Base-by-base conservation (phyloP, 2,888 invertebrate genomes). In the Leucophenga montana region DNA sequence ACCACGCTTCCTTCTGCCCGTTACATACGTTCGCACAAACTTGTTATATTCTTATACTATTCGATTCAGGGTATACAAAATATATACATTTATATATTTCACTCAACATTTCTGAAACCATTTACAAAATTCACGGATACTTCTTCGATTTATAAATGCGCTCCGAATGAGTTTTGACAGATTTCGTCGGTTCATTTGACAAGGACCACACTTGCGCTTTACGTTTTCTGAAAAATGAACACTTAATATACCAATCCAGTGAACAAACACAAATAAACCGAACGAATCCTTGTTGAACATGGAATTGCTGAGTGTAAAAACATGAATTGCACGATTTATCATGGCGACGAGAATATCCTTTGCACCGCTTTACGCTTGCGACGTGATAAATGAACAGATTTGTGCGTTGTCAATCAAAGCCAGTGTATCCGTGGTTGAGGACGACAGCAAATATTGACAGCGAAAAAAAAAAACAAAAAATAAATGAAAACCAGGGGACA, bases 351-450 rank as follows among this genome's bases (percentile, higher is more conserved):
- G 64, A 69, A 66, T 70, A 66, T 69, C 39, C 56, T 18, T 44
- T 66, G 14, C 18, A 27, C n/a, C 8, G 27, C 46, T 56, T 5
- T 39, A 39, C 11, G 50, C 9, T 50, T 3, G 18, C 50, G 50
- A 50, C 50, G 50, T 82, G 82, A 82, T 82, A 79, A 82, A 82
- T 80, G 78, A 69, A 77, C 79, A 80, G 80, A 82, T 82, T 82
- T 83, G 82, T 82, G 75, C 68, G 76, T 77, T 83, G 81, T 81
- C 81, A 81, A 79, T 81, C 81, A 75, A 64, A 16, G 14, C 8
- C 69, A 64, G 31, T 54, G 66, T 16, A 50, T 50, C 18, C 50
- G 18, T 50, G 50, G 39, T 59, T 16, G 59, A 48, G 46, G n/a
- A 46, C 27, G 75, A 75, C 75, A 74, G 77, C 79, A 81, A 80